phyloP scores from a whole-genome alignment of 1,140 invertebrate species.

The Trichonephila clavata region DNA sequence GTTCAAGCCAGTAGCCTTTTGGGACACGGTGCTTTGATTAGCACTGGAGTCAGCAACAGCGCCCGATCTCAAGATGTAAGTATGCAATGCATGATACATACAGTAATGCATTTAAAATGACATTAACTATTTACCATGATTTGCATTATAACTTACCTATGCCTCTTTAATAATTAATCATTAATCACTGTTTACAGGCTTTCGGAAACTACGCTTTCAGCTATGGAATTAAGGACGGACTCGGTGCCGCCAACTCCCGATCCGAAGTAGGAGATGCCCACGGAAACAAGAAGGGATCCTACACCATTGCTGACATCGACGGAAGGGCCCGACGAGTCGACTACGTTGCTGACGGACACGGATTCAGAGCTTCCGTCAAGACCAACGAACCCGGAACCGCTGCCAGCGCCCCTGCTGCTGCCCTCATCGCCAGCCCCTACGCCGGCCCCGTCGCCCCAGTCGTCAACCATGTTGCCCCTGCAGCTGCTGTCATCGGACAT shows the following conservation, averaged over 20 bases:
- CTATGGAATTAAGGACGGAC: constrained; percentile 77
- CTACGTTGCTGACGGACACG: constrained; percentile 70
- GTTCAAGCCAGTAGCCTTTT: neutral
- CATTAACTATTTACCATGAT: too few relatives aligned
- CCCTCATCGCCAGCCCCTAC: constrained; percentile 15
- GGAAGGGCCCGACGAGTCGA: constrained; percentile 53
- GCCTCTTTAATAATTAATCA: too few relatives aligned
- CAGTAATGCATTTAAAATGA: too few relatives aligned
- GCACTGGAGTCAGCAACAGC: constrained; percentile 35
- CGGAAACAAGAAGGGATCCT: constrained; percentile 74
- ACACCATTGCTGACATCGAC: constrained; percentile 42
- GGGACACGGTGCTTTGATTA: constrained; percentile 16
- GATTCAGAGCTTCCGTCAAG: constrained; percentile 67
- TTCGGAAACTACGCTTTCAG: constrained; percentile 78
- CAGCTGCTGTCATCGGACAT: neutral
- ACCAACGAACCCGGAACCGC: constrained; percentile 74
- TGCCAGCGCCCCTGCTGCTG: constrained; percentile 18
- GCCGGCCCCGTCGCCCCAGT: neutral
- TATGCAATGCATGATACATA: neutral
- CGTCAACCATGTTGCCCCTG: neutral
- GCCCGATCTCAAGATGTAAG: constrained; percentile 56
- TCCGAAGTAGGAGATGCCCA: constrained; percentile 78
- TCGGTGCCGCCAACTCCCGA: constrained; percentile 77
- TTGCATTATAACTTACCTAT: too few relatives aligned
- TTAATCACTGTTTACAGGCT: constrained; percentile 36